Evolutionary conservation across 2,113 vertebrate species (phyloP).

Genomic region (Rhabdornis inornatus): DNA sequence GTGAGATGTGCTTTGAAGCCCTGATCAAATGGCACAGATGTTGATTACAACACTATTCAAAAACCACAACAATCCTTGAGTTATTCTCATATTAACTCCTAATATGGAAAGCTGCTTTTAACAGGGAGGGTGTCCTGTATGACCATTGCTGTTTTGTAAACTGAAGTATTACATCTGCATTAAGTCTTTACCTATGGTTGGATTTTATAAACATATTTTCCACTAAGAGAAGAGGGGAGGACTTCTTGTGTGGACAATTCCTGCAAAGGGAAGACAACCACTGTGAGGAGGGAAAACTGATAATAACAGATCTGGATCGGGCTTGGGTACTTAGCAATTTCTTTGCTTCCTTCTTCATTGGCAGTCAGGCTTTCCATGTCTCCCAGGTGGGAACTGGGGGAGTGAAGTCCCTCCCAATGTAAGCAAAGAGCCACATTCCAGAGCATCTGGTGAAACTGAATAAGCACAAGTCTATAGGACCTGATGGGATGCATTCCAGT

Average conservation of each 20-base stretch:
- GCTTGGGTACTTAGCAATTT: neutral
- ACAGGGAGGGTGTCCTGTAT: neutral
- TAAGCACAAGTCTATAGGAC: neutral
- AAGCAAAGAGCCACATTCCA: neutral
- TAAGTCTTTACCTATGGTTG: neutral
- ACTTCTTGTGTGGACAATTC: neutral
- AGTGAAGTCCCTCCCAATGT: neutral
- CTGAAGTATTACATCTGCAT: neutral
- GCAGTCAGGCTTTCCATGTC: neutral
- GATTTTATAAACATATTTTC: neutral
- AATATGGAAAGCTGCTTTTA: neutral
- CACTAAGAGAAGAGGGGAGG: neutral
- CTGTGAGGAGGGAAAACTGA: neutral
- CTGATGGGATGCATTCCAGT: neutral
- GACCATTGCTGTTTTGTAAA: neutral
- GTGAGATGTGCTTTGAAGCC: neutral
- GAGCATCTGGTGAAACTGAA: neutral
- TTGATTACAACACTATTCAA: neutral
- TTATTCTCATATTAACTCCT: neutral
- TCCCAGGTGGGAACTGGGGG: neutral
- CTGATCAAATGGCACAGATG: neutral
- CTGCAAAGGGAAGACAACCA: neutral
- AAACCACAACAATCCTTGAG: neutral
- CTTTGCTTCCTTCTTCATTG: neutral
- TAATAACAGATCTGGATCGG: neutral